Conservation (phyloP, 1,140 invertebrate species). For the Tetragonula clypearis region DNA sequence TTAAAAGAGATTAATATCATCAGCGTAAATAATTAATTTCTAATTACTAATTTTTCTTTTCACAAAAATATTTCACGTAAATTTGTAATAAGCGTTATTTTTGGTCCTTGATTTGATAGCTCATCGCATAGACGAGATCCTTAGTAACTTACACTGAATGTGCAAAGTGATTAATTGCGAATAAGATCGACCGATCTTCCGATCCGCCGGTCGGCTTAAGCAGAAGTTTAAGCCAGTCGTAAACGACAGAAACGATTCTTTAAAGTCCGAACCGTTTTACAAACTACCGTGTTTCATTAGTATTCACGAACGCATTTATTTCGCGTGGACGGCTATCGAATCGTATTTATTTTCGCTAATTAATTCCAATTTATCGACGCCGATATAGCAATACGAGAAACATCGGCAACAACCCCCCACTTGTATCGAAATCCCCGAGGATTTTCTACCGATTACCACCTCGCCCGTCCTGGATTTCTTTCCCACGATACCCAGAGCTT, state of each 20-base stretch:
- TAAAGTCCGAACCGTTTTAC: constrained; percentile 32
- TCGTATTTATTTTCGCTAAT: constrained; percentile 65
- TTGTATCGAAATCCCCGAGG: constrained; percentile 41
- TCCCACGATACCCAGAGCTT: constrained; percentile 33
- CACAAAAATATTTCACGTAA: too few relatives aligned
- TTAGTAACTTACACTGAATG: too few relatives aligned
- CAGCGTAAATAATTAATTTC: too few relatives aligned
- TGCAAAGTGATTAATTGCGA: constrained; percentile 28
- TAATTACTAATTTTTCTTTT: too few relatives aligned
- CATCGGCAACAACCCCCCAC: constrained; percentile 39
- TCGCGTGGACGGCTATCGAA: constrained; percentile 52
- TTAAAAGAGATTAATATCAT: too few relatives aligned
- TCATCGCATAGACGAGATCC: too few relatives aligned
- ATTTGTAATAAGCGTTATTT: too few relatives aligned
- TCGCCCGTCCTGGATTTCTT: constrained; percentile 29
- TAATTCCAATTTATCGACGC: constrained; percentile 67
- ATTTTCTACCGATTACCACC: constrained; percentile 52
- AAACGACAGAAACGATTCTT: constrained; percentile 42
- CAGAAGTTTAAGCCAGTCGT: neutral
- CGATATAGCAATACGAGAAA: constrained; percentile 29
- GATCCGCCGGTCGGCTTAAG: constrained; percentile 45
- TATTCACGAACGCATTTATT: constrained; percentile 63
- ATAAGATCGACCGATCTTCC: constrained; percentile 5
- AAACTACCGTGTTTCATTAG: constrained; percentile 50
- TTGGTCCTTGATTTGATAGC: too few relatives aligned